These are phyloP conservation scores for Lasioglossum oenotherae DNA, from an alignment of 2,888 invertebrate genomes.

Conservation along the genomic window DNA sequence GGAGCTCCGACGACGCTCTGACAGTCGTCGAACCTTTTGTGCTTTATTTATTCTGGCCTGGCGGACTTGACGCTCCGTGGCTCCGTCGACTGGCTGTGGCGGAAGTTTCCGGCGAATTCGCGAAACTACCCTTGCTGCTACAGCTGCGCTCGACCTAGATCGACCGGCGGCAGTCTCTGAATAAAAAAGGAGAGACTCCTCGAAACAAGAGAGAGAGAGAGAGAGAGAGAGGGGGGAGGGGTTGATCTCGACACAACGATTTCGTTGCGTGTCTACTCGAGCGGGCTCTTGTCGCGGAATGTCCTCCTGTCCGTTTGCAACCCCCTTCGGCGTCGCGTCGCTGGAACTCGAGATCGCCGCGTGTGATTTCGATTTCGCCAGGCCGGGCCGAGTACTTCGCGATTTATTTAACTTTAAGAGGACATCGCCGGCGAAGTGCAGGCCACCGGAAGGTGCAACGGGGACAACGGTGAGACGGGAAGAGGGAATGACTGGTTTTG, in stretches of 20 bases:
- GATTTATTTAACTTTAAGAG: slow-evolving; percentile 69
- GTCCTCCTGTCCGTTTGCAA: background rate
- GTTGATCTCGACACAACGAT: slow-evolving; percentile 1
- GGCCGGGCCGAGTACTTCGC: slow-evolving; percentile 41
- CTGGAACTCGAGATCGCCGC: slow-evolving; percentile 30
- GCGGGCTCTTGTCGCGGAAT: slow-evolving; percentile 1
- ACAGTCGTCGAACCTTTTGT: slow-evolving; percentile 54
- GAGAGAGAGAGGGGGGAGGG: background rate
- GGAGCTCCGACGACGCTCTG: slow-evolving; percentile 52
- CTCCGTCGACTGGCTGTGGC: background rate
- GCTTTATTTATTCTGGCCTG: slow-evolving; percentile 54
- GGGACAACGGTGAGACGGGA: background rate
- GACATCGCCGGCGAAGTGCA: slow-evolving; percentile 45
- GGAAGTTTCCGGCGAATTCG: slow-evolving; percentile 3
- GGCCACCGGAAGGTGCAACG: slow-evolving; percentile 13
- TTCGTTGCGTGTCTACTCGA: background rate
- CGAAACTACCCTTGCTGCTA: background rate
- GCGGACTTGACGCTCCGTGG: slow-evolving; percentile 1
- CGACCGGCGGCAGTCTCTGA: background rate
- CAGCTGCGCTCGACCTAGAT: slow-evolving; percentile 11
- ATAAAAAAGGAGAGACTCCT: background rate
- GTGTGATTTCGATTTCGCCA: slow-evolving; percentile 51
- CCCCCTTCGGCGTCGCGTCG: background rate
- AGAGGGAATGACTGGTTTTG: slow-evolving; percentile 26
- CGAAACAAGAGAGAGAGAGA: background rate